Conservation (phyloP, 2,113 vertebrate species). For the Phylloscopus whistleri region DNA sequence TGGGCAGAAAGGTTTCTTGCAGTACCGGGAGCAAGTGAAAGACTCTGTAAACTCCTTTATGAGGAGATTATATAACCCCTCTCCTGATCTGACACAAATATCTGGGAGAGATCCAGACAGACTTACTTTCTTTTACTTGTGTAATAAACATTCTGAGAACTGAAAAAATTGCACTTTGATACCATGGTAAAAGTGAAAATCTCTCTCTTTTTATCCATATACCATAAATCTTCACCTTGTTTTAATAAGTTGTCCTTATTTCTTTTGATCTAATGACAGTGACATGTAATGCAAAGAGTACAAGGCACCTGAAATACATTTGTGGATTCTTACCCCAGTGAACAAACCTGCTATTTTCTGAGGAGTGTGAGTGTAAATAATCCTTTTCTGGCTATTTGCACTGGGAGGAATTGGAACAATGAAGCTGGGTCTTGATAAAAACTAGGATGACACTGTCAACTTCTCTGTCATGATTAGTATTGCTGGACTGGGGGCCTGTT, state of each 20-base stretch:
- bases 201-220: not conserved
- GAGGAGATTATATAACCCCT: not conserved
- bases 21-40: not conserved
- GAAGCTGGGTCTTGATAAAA: not conserved
- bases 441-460: not conserved
- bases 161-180: not conserved
- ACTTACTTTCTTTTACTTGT: not conserved
- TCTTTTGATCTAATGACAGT: not conserved
- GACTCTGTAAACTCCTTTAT: not conserved
- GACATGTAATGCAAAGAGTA: not conserved
- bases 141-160: not conserved
- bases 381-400: not conserved
- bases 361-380: not conserved
- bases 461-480: not conserved
- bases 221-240: not conserved
- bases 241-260: not conserved
- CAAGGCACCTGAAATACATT: not conserved
- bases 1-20: not conserved
- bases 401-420: not conserved
- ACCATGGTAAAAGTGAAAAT: not conserved
- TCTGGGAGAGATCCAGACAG: not conserved
- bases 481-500: not conserved
- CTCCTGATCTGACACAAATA: not conserved
- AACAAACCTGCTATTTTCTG: not conserved
- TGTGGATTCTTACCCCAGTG: not conserved